Evolutionary conservation across 2,888 invertebrate species (phyloP).

Genomic region (Ecdyonurus torrentis): DNA sequence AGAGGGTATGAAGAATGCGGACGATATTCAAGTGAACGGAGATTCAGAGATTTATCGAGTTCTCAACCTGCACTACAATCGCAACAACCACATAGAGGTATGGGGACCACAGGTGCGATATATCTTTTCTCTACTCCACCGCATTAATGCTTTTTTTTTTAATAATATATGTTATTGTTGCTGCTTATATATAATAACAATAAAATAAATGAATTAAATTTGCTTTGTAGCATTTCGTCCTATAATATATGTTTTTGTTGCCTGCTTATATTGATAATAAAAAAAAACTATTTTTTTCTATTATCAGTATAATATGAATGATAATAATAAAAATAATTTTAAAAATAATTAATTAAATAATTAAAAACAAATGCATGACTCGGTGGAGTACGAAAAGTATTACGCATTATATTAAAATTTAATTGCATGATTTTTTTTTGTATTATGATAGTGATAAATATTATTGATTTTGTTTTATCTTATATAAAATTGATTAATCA

Average conservation of each 20-base stretch:
- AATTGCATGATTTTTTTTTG: not conserved
- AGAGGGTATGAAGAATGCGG: slow-evolving; percentile 84
- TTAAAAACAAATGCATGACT: too few species aligned
- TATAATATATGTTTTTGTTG: not conserved
- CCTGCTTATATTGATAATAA: too few species aligned
- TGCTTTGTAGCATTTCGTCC: not conserved
- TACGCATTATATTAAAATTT: not conserved
- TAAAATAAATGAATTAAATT: not conserved
- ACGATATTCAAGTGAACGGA: slow-evolving; percentile 82
- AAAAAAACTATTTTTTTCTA: too few species aligned
- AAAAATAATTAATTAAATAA: too few species aligned
- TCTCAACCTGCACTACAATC: slow-evolving; percentile 96
- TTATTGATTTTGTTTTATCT: too few species aligned
- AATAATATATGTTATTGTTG: too few species aligned
- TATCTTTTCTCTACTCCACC: not conserved
- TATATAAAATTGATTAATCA: too few species aligned
- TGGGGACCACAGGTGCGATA: slow-evolving; percentile 46
- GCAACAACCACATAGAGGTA: slow-evolving; percentile 93
- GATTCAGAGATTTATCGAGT: slow-evolving; percentile 97
- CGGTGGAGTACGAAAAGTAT: not conserved
- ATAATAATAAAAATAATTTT: too few species aligned
- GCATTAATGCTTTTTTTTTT: too few species aligned
- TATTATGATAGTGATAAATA: too few species aligned
- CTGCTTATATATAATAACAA: not conserved
- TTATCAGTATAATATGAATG: too few species aligned